Base-by-base conservation (phyloP, 2,797 vertebrate genomes). In the Urophycis tenuis region DNA sequence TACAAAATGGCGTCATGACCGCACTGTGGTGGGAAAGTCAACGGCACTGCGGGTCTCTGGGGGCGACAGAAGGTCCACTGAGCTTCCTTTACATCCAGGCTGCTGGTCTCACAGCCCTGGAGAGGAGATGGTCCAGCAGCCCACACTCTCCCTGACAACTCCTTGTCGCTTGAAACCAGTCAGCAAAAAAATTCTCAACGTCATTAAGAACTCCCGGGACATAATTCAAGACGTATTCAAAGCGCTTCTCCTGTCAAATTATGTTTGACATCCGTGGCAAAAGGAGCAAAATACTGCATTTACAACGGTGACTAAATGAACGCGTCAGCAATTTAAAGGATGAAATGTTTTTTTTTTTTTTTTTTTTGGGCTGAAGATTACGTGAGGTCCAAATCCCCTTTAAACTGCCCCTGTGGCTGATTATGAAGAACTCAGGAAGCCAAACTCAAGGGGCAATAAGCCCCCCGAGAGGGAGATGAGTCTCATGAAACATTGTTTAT, bases 381-480 rank as follows among this genome's bases (percentile, higher is more conserved):
- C 31, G 1, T 30, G 69, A 33, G 71, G 19, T 10, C 10, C 77
- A 83, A 69, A 79, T 3, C 76, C 71, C 73, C 77, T 78, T 83
- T 74, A 76, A 81, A 82, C 76, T 69, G 64, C 75, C 76, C 64
- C 34, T 31, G 31, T 85, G 80, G 84, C 75, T 79, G 79, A 83
- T 77, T 32, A 83, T 77, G 34, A 67, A 70, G 45, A 78, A 81
- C 78, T 74, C 25, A 73, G 49, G 74, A 85, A 70, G 67, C 35
- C 71, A 41, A 60, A 1, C 77, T 74, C n/a, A n/a, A n/a, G n/a
- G n/a, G n/a, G 85, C 60, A 80, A 73, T 78, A 78, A 71, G 35
- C 29, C 41, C 81, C 84, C 45, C 1, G 17, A 71, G 74, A 76
- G 74, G 77, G 75, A 41, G 75, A 36, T 67, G 75, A 75, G 71